Base-by-base conservation (phyloP, 2,113 vertebrate species). In the Actenoides lindsayi region DNA sequence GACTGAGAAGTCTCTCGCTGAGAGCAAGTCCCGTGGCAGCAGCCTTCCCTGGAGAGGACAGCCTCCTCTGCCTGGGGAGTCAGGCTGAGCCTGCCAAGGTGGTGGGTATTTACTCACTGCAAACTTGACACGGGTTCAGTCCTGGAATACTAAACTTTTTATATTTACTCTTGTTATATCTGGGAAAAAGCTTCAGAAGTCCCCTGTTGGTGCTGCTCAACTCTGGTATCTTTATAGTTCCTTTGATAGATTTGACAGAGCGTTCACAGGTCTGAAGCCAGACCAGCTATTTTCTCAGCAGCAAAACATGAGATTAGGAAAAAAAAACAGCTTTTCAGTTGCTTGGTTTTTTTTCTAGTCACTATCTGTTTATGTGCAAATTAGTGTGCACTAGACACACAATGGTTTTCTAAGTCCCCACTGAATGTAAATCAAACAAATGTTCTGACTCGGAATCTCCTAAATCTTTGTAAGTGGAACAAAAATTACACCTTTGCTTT, bases 161-260 rank as follows among this genome's bases (percentile, higher is more conserved):
- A 16, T 97, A 96, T 97, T 97, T 96, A 82, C 88, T 95, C 83
- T 96, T 98, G 95, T 94, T 98, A 33, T 95, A 83, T 96, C 95
- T 98, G 98, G 97, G 97, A 97, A 70, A 74, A 87, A 93, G 94
- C 95, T 92, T 95, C 53, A 86, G 74, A 60, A 95, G 87, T 97
- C 95, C 93, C 96, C 75, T 92, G 65, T 74, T 89, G 92, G 87
- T 94, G 89, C 60, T 75, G 78, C 87, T 97, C 33, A 6, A 54
- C 87, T 91, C 92, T 84, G 82, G 92, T 94, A 94, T 98, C 97
- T 97, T 96, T 95, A 90, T 89, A 46, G 15, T 81, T 90, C 59
- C 94, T 93, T 80, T 92, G 94, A 97, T 95, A 91, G 93, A 94
- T 97, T 85, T 96, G 97, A 97, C 97, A 96, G 96, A 95, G 63